Base-by-base conservation (phyloP, 2,888 invertebrate genomes). In the Junonia oenone region DNA sequence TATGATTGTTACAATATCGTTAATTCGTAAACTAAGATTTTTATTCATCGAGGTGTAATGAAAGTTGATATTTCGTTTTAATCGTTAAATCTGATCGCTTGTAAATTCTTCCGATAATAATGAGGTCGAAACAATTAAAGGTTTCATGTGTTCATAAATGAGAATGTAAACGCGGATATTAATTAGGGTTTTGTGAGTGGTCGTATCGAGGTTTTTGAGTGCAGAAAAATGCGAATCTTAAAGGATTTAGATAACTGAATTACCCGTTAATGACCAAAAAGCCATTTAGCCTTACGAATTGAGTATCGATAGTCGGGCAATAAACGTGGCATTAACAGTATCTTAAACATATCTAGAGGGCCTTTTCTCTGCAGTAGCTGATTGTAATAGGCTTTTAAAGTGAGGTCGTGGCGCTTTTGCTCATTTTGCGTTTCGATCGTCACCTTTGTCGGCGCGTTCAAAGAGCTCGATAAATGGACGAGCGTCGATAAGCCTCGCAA, bases 371-470 rank as follows among this genome's bases (percentile, higher is more conserved):
- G 57, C 56, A 51, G 61, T 59, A 55, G 55, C 59, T 55, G 62
- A 59, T 55, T 63, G 59, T 66, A 65, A 65, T 62, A 69, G 66
- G 64, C 65, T 68, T 65, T 68, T 68, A 68, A 67, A 63, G 60
- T 57, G 57, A 61, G 50, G 58, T 59, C 61, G 62, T 55, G 58
- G 56, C 13, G 59, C 58, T 63, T 65, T 76, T 75, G 76, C 74
- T 75, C 74, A 71, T 77, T 75, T 80, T 75, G 76, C 78, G 76
- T 73, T 74, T 72, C 70, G 70, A 76, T 81, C 78, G 81, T 85
- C 87, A 84, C 84, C 78, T 86, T 83, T 84, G 87, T 82, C 88
- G 89, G 89, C 81, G 72, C 70, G 71, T 71, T 83, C 81, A 82
- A 86, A 83, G 74, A 76, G 59, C 61, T 63, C 78, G 82, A 84